Percentiles rank a stretch among this genome's conserved stretches.
Evolutionary conservation across 2,888 invertebrate species (phyloP).

Genomic region (Proisotoma minuta): DNA sequence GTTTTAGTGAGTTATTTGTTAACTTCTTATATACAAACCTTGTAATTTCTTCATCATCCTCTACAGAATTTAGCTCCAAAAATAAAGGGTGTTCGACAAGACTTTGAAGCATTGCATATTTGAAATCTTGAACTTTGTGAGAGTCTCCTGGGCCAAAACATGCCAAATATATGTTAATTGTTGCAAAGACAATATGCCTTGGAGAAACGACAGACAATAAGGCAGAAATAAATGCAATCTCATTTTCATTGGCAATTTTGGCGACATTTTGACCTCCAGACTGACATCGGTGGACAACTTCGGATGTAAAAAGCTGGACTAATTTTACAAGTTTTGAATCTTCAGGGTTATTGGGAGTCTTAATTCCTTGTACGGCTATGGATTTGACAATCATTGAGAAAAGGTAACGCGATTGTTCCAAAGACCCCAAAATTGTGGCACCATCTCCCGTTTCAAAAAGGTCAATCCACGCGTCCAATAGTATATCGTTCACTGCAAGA

Average conservation of each 20-base stretch:
- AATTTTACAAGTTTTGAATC: constrained; percentile 45
- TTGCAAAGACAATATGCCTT: constrained; percentile 44
- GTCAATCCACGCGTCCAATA: constrained; percentile 46
- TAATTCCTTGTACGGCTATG: constrained; percentile 44
- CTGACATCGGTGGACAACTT: constrained; percentile 45
- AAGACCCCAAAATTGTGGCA: constrained; percentile 40
- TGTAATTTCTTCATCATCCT: constrained; percentile 39
- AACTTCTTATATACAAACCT: constrained; percentile 18
- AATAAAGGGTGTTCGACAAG: constrained; percentile 46
- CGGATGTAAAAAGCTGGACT: constrained; percentile 44
- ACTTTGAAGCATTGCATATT: constrained; percentile 40
- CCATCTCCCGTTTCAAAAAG: constrained; percentile 47
- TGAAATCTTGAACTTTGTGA: constrained; percentile 46
- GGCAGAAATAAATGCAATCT: constrained; percentile 38
- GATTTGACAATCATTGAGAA: constrained; percentile 46
- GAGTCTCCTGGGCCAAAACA: constrained; percentile 47
- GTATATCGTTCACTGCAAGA: constrained; percentile 42
- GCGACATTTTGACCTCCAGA: constrained; percentile 40
- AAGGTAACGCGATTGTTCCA: constrained; percentile 44
- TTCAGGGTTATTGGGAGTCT: constrained; percentile 30
- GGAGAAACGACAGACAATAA: constrained; percentile 40
- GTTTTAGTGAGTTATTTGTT: background rate
- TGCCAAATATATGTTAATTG: constrained; percentile 44
- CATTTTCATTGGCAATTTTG: constrained; percentile 41
- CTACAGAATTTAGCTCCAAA: constrained; percentile 40